Base-by-base conservation (phyloP, 2,888 invertebrate genomes). In the Prosapia bicincta region DNA sequence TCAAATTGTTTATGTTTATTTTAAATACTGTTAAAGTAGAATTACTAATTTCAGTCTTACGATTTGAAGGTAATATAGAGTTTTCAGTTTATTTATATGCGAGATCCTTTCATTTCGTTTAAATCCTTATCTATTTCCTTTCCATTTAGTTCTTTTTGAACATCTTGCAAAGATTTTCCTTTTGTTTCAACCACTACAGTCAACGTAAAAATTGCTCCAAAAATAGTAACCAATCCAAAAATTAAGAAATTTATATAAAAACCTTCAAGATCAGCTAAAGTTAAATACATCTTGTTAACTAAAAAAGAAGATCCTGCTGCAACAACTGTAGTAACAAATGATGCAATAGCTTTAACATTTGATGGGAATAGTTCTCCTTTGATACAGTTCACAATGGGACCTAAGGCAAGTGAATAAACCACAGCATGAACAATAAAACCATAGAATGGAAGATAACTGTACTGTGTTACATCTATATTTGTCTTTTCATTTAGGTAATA, bases 311-410 rank as follows among this genome's bases (percentile, higher is more conserved):
- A 82, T 0, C 88, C 79, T 26, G 89, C 89, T 0, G 88, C 87
- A 78, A 88, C 83, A 81, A 89, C 86, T 0, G 89, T 89, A 0
- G 88, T 88, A 3, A 87, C 79, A 3, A 89, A 89, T 0, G 90
- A 89, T 0, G 90, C 90, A 0, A 86, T 85, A 0, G 88, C 88
- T 81, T 90, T 90, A 0, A 90, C 88, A 77, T 89, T 90, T 0
- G 89, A 88, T 0, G 90, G 89, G 79, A 90, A 90, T 3, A 91
- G 80, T 82, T 91, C 91, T 0, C 90, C 89, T 80, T 90, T 88
- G 85, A 90, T 86, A 79, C 90, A 88, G 78, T 90, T 90, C 0
- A 90, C 88, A 30, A 91, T 81, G 23, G 89, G 90, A 0, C 89
- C 89, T 25, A 90, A 83, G 0, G 90, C 91, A 3, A 89, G 83